Base-by-base conservation (phyloP, 1,140 invertebrate species). In the Hestina assimilis region DNA sequence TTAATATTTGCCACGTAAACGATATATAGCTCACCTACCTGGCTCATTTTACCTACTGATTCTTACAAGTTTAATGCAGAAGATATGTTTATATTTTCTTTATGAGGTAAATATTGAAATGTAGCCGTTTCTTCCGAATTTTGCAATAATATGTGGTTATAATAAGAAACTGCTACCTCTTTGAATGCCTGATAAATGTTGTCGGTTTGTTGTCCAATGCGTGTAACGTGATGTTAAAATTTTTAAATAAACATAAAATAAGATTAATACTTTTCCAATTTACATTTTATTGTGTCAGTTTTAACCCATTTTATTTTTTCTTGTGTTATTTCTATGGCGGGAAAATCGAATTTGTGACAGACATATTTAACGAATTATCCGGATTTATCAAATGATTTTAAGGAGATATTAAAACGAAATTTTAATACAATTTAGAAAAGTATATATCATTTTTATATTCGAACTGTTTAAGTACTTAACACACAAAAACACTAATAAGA, bases 151-250 rank as follows among this genome's bases (percentile, higher is more conserved):
- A 46, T 23, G 43, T 59, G 31, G 24, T 46, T 52, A 52, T 17
- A 53, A 56, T 63, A 63, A 28, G 33, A 66, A 79, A 83, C 70
- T 73, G 72, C 81, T 84, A 84, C 79, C 81, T 84, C 81, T 76
- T 60, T 67, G 56, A 75, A 82, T 84, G 81, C 75, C 81, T 84
- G 69, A 76, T 52, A 77, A 59, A 69, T 77, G 69, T 74, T 75
- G 62, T 69, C 68, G 69, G 59, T 75, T 57, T 68, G 65, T 66
- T 77, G 73, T 82, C 70, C 65, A 75, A 76, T 75, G 72, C 59
- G 72, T 79, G 72, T 83, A 75, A 72, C 63, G 59, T 75, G 67
- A 74, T 79, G 78, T 75, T 81, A 64, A 78, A 77, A 66, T 74
- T 62, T n/a, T 65, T 59, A 72, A 80, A 80, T 77, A 79, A 80